phyloP scores from a whole-genome alignment of 1,140 invertebrate genomes.

The Teleogryllus occipitalis region DNA sequence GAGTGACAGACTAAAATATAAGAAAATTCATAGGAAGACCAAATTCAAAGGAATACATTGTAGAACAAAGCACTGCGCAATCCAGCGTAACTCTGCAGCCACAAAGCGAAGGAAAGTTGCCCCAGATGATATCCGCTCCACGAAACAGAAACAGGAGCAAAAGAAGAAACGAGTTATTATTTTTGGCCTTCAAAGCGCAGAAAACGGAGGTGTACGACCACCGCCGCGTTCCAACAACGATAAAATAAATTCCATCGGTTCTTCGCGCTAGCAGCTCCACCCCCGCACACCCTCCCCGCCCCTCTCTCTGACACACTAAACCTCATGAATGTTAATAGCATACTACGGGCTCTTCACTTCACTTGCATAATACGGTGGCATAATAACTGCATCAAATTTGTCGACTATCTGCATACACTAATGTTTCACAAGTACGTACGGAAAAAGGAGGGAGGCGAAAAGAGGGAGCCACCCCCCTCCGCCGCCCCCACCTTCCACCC shows the following conservation, averaged over 20 bases:
- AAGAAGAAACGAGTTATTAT: neutral
- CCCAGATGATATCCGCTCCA: neutral
- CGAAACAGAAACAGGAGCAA: neutral
- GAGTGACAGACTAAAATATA: too few relatives aligned
- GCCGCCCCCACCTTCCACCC: too few relatives aligned
- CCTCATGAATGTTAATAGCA: slow-evolving; percentile 4
- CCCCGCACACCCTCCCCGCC: neutral
- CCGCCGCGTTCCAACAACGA: neutral
- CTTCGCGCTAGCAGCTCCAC: neutral
- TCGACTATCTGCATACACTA: slow-evolving; percentile 4
- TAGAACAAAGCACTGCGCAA: neutral
- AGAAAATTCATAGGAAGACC: too few relatives aligned
- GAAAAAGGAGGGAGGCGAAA: neutral
- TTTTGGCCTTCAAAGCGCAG: neutral
- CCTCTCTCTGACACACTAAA: neutral
- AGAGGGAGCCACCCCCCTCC: neutral
- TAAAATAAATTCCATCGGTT: slow-evolving; percentile 5
- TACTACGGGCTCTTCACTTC: neutral
- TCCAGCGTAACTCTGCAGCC: neutral
- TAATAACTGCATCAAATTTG: slow-evolving; percentile 5
- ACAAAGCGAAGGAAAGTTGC: neutral
- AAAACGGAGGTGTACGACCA: neutral
- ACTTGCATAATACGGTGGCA: slow-evolving; percentile 3
- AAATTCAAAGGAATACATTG: too few relatives aligned
- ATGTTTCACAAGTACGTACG: neutral